Base-by-base conservation (phyloP, 2,888 invertebrate species). In the Drosophila helvetica region DNA sequence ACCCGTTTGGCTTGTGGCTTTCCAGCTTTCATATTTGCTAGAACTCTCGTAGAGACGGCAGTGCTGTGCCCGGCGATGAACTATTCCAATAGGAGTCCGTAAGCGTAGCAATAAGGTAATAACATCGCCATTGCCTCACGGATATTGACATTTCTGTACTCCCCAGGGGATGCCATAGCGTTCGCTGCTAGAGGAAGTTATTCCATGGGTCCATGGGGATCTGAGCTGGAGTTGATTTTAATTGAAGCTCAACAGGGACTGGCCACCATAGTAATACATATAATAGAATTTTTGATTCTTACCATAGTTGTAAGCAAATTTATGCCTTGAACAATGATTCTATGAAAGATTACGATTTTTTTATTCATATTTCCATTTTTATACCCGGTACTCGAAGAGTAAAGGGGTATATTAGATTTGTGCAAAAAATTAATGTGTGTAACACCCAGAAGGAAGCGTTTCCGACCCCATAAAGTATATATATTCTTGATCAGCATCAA, bases 1-100 rank as follows among this genome's bases (percentile, higher is more conserved):
- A 65, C 48, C 65, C 43, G 66, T 65, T 67, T 66, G 56, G 66
- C 66, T 66, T 67, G 51, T 67, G 66, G 66, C 66, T 66, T 67
- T 65, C 55, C 66, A 66, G 56, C 65, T 66, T 57, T 19, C 45
- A 56, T 57, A 56, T 50, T 48, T 46, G 50, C 17, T 17, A 19
- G 25, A 6, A 25, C 25, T 5, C 5, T 22, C 22, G 8, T 22
- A 3, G 27, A 25, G 8, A 25, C 19, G 15, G 19, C 19, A 43
- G 33, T 42, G 15, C 30, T 53, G 46, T 38, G 22, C n/a, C 50
- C 50, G 6, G 15, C 27, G 18, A 67, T 82, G 61, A 80, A 78
- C 64, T 69, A 76, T 78, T 64, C 64, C 65, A 53, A 51, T 47
- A 57, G 27, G 43, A 71, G 15, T 65, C 48, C 30, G 65, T 12